Evolutionary conservation across 2,797 vertebrate species (phyloP), one percentile per base, ranked within the genome.

Genomic region (Urophycis tenuis): DNA sequence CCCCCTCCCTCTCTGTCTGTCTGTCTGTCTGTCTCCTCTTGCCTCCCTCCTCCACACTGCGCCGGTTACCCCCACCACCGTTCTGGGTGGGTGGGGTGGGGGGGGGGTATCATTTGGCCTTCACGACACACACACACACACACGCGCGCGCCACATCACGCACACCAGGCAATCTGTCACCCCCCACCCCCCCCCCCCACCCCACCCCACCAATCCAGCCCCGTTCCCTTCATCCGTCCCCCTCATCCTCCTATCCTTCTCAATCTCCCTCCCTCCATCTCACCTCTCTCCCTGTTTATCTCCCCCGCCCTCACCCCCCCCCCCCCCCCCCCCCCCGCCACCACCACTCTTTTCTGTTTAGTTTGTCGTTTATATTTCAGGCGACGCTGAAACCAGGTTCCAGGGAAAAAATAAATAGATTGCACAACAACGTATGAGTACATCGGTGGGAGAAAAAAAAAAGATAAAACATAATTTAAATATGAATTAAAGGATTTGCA

Each of bases 111-210:
- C n/a, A n/a, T n/a, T n/a, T n/a, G n/a, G n/a, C n/a, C n/a, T n/a
- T n/a, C n/a, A n/a, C n/a, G n/a, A n/a, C n/a, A n/a, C n/a, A n/a
- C 89, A 90, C 93, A 39, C 36, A 90, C 88, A 89, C 86, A 93
- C n/a, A n/a, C 36, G 10, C 36, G 11, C 36, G 11, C 36, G 1
- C 36, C 14, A 1, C 14, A 0, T 39, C 36, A 60, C 49, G 19
- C 49, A 60, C 49, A 60, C 22, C 7, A n/a, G 25, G n/a, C 25
- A 5, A 82, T 74, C 82, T 78, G 78, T 79, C 71, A 80, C 17
- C 49, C 64, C 19, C n/a, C n/a, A n/a, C n/a, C n/a, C n/a, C n/a
- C n/a, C n/a, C n/a, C n/a, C n/a, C n/a, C n/a, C n/a, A n/a, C n/a
- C n/a, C n/a, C n/a, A n/a, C n/a, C n/a, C n/a, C n/a, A 72, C 53